phyloP scores from a whole-genome alignment of 2,113 vertebrate species.

The Hiodon tergisus region DNA sequence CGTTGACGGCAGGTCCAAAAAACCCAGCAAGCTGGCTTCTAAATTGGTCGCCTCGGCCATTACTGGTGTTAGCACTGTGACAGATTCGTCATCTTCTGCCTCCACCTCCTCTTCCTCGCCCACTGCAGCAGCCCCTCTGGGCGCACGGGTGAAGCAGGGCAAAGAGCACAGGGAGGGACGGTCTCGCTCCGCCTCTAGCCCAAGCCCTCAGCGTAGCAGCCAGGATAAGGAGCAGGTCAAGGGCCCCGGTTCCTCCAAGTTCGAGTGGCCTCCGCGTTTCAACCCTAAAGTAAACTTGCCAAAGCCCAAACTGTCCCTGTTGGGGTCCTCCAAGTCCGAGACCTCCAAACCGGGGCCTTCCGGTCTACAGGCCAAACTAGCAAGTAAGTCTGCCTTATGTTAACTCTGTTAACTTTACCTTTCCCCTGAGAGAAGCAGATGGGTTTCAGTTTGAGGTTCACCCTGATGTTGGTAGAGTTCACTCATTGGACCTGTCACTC shows the following conservation, averaged over 20 bases:
- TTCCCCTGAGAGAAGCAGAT: no score
- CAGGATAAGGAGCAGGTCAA: constrained; percentile 94
- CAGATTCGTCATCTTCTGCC: constrained; percentile 90
- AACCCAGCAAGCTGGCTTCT: constrained; percentile 99
- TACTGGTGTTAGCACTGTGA: constrained; percentile 98
- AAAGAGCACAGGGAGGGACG: constrained; percentile 97
- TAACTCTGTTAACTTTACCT: neutral
- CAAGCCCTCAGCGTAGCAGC: constrained; percentile 92
- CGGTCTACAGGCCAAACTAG: constrained; percentile 98
- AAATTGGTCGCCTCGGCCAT: constrained; percentile 99
- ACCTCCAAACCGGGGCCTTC: constrained; percentile 97
- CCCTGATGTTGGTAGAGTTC: no score
- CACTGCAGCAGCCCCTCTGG: constrained; percentile 79
- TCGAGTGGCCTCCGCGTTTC: constrained; percentile 97
- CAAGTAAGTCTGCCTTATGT: constrained; percentile 76
- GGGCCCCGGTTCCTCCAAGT: constrained; percentile 91
- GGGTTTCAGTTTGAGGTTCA: no score
- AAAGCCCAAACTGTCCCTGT: constrained; percentile 98
- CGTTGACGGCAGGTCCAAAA: constrained; percentile 90
- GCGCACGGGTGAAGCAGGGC: constrained; percentile 93
- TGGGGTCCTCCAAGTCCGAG: constrained; percentile 94
- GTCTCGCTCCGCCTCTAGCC: constrained; percentile 93
- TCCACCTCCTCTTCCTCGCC: constrained; percentile 82
- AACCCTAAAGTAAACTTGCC: constrained; percentile 97
- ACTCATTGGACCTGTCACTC: no score